Percentiles rank a stretch among this genome's conserved stretches.
Evolutionary conservation across 2,113 vertebrate species (phyloP).

Genomic region (Noturus placidus): DNA sequence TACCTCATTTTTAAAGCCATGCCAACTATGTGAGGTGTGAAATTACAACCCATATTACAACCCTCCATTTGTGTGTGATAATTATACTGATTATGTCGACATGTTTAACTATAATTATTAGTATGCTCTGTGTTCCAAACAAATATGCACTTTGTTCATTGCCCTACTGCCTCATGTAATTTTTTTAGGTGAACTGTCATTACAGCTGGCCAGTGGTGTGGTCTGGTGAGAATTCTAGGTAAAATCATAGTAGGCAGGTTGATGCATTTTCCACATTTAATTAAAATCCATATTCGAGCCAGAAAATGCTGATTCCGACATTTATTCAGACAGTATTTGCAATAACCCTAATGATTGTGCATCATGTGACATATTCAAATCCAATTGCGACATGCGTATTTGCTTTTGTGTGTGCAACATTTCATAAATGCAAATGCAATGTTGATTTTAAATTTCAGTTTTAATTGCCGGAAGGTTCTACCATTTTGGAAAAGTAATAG

Average conservation of each 20-base stretch:
- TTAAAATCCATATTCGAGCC: background rate
- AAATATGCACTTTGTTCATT: background rate
- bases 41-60: background rate
- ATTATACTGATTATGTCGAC: background rate
- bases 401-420: background rate
- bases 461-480: background rate
- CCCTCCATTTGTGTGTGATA: background rate
- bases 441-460: background rate
- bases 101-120: background rate
- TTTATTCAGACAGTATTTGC: background rate
- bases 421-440: background rate
- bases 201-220: background rate
- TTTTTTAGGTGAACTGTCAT: background rate
- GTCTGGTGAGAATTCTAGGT: background rate
- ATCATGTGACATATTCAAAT: background rate
- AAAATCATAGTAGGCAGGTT: background rate
- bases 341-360: background rate
- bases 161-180: background rate
- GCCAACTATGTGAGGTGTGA: background rate
- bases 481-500: background rate
- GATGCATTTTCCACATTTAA: background rate
- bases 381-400: background rate
- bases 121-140: background rate
- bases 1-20: background rate
- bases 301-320: background rate